Conservation (phyloP, 2,888 invertebrate species). For the Eupithecia vulgata region DNA sequence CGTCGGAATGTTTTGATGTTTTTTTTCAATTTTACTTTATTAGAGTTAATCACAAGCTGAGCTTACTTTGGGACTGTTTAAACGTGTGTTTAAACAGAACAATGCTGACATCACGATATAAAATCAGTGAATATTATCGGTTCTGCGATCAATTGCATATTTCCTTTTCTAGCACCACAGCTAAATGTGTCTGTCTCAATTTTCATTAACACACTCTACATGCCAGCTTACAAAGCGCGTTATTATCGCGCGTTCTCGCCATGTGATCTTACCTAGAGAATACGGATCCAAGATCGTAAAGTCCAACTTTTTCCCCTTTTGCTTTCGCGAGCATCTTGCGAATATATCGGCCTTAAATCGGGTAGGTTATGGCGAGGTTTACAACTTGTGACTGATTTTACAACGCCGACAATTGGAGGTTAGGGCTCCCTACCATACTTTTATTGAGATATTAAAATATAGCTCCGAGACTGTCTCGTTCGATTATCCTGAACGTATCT, state of each 20-base stretch:
- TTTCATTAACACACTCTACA: too few relatives aligned
- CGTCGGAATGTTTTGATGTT: too few relatives aligned
- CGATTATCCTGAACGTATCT: constrained; percentile 9
- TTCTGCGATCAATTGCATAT: too few relatives aligned
- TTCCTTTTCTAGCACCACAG: too few relatives aligned
- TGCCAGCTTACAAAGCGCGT: not conserved
- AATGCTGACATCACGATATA: too few relatives aligned
- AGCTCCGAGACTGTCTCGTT: not conserved
- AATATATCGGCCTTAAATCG: constrained; percentile 77
- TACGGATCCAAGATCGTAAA: constrained; percentile 59
- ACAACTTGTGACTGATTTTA: constrained; percentile 81
- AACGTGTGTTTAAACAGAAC: too few relatives aligned
- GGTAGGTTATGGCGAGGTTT: constrained; percentile 73
- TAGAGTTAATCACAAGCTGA: too few relatives aligned
- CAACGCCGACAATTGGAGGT: constrained; percentile 66
- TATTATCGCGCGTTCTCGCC: not conserved
- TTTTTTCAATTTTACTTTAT: too few relatives aligned
- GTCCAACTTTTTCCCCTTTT: constrained; percentile 50
- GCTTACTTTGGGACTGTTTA: too few relatives aligned
- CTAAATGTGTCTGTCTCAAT: too few relatives aligned
- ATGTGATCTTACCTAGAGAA: not conserved
- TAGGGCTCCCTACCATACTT: constrained; percentile 24
- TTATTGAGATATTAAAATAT: constrained; percentile 24
- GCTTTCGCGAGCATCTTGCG: constrained; percentile 41
- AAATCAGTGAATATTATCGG: too few relatives aligned